These are phyloP conservation scores for Hoplodrina ambigua DNA, from an alignment of 2,888 invertebrate species.

Conservation along the genomic window DNA sequence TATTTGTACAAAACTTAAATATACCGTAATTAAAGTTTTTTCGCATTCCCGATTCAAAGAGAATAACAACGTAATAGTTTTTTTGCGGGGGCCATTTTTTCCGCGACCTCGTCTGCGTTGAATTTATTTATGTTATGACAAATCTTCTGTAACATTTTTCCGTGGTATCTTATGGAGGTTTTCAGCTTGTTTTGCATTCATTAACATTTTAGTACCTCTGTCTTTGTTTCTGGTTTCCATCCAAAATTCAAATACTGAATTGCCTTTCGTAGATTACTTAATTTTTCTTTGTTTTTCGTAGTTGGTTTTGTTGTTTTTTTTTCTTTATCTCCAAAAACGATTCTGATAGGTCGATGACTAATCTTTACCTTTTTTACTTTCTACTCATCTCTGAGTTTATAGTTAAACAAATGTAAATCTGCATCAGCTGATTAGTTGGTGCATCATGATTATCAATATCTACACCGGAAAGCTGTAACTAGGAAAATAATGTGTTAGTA, in stretches of 20 bases:
- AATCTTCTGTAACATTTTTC: slow-evolving; percentile 33
- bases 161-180: background rate
- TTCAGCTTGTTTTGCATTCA: background rate
- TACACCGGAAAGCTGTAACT: slow-evolving; percentile 37
- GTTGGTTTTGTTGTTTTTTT: too few relatives aligned
- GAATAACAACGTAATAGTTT: slow-evolving; percentile 35
- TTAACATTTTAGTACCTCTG: background rate
- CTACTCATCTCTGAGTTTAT: background rate
- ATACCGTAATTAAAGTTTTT: slow-evolving; percentile 53
- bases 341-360: background rate
- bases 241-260: background rate
- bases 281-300: too few relatives aligned
- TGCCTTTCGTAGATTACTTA: background rate
- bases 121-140: slow-evolving; percentile 34
- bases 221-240: slow-evolving; percentile 15
- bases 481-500: slow-evolving; percentile 48
- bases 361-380: too few relatives aligned
- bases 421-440: slow-evolving; percentile 13
- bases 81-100: slow-evolving; percentile 36
- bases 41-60: slow-evolving; percentile 29
- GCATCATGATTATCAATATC: slow-evolving; percentile 35
- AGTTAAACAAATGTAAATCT: background rate
- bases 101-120: slow-evolving; percentile 34
- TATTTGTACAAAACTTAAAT: slow-evolving; percentile 46
- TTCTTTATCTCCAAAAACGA: background rate